Evolutionary conservation across 2,888 invertebrate species (phyloP).

Genomic region (Drosophila affinis): DNA sequence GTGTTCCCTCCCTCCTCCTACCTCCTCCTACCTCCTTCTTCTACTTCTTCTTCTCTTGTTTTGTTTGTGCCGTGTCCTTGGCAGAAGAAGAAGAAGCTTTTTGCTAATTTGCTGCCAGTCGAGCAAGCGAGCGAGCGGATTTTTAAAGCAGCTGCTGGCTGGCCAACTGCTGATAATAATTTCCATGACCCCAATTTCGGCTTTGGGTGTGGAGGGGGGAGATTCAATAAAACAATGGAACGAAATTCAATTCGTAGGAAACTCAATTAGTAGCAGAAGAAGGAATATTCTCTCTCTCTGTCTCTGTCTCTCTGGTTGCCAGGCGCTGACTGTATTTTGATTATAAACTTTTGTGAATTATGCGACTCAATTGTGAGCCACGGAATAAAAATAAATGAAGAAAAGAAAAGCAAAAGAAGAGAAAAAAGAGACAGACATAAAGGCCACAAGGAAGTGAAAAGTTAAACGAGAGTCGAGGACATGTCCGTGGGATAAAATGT

Average conservation of each 20-base stretch:
- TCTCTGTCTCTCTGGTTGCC: not conserved
- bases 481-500: conserved; percentile 57
- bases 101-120: conserved; percentile 59
- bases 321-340: conserved; percentile 38
- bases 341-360: conserved; percentile 65
- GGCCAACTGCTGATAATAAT: conserved; percentile 38
- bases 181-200: conserved; percentile 29
- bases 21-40: too few species aligned
- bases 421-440: conserved; percentile 11
- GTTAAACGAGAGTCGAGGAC: conserved; percentile 49
- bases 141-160: conserved; percentile 29
- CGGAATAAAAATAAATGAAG: conserved; percentile 19
- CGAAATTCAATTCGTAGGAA: conserved; percentile 38
- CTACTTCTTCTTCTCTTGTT: not conserved
- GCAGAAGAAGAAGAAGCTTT: conserved; percentile 12
- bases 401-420: conserved; percentile 3
- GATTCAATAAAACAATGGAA: conserved; percentile 24
- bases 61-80: conserved; percentile 26
- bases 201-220: not conserved
- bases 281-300: not conserved
- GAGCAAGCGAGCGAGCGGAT: conserved; percentile 11
- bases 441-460: conserved; percentile 42
- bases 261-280: conserved; percentile 59
- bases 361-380: conserved; percentile 52
- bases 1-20: conserved; percentile 3